phyloP scores from a whole-genome alignment of 2,888 invertebrate genomes.

The Oscheius sp. region DNA sequence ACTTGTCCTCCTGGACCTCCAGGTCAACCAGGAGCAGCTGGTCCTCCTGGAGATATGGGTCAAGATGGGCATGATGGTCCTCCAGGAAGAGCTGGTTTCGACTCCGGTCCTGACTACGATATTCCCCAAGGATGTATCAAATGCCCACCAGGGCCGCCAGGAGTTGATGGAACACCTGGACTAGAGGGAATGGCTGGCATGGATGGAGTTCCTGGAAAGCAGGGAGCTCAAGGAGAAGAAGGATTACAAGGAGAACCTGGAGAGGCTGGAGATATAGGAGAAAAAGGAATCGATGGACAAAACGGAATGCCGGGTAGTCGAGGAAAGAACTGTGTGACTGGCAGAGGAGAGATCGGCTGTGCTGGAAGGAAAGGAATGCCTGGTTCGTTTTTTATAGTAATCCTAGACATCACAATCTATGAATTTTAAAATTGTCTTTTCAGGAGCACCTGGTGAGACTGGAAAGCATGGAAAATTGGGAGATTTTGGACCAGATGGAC shows the following conservation, averaged over 20 bases:
- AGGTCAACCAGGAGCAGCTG: constrained; percentile 25
- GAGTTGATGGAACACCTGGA: constrained; percentile 5
- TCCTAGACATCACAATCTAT: neutral
- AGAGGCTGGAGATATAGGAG: constrained; percentile 30
- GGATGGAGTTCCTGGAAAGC: constrained; percentile 30
- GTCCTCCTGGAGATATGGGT: constrained; percentile 17
- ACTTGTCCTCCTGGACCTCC: constrained; percentile 25
- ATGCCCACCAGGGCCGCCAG: constrained; percentile 23
- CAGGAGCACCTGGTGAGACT: neutral
- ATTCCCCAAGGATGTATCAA: constrained; percentile 9
- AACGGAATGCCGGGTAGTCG: constrained; percentile 11
- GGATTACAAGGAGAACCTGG: constrained; percentile 35
- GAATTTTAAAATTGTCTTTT: neutral
- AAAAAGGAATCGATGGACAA: constrained; percentile 14
- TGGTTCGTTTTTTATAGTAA: neutral
- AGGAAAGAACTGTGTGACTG: constrained; percentile 21
- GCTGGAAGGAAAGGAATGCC: constrained; percentile 34
- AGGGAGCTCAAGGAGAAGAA: constrained; percentile 22
- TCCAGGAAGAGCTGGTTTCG: constrained; percentile 6
- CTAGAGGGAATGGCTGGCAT: neutral
- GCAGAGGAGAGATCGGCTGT: constrained; percentile 32
- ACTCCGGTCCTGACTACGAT: neutral
- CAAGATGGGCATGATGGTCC: constrained; percentile 14
- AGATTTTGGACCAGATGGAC: constrained; percentile 6
- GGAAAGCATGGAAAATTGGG: constrained; percentile 31